Percentiles rank a stretch among this genome's conserved stretches.
These are phyloP conservation scores for Upupa epops DNA, from an alignment of 2,113 vertebrate species.

Conservation along the genomic window DNA sequence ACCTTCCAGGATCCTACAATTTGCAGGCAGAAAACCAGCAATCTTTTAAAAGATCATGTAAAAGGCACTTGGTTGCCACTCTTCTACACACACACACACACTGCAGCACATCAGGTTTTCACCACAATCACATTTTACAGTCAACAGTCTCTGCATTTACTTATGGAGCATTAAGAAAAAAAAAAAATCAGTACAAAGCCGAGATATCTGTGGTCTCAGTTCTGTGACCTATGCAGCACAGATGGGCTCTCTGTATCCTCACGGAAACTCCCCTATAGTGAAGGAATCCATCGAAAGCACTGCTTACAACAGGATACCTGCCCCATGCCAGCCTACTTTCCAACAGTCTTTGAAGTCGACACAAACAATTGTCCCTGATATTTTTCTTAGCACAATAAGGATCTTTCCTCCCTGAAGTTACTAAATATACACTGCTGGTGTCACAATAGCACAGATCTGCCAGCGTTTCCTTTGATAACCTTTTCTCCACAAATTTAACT, in stretches of 20 bases:
- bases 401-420: slow-evolving; percentile 9
- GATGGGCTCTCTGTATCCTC: neutral
- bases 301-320: neutral
- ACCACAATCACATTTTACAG: neutral
- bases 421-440: slow-evolving; percentile 39
- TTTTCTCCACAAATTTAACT: neutral
- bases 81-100: rapidly evolving
- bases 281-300: neutral
- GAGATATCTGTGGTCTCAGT: neutral
- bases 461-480: slow-evolving; percentile 9
- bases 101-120: neutral
- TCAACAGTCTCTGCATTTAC: rapidly evolving
- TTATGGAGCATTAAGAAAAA: neutral
- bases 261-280: rapidly evolving
- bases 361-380: neutral
- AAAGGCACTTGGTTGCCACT: neutral
- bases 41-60: neutral
- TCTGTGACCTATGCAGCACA: neutral
- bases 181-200: neutral
- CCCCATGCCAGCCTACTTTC: neutral
- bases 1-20: neutral
- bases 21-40: neutral
- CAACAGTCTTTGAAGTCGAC: neutral
- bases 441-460: slow-evolving; percentile 15
- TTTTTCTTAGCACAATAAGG: slow-evolving; percentile 14